Base-by-base conservation (phyloP, 1,140 invertebrate genomes). In the Bactericera cockerelli region DNA sequence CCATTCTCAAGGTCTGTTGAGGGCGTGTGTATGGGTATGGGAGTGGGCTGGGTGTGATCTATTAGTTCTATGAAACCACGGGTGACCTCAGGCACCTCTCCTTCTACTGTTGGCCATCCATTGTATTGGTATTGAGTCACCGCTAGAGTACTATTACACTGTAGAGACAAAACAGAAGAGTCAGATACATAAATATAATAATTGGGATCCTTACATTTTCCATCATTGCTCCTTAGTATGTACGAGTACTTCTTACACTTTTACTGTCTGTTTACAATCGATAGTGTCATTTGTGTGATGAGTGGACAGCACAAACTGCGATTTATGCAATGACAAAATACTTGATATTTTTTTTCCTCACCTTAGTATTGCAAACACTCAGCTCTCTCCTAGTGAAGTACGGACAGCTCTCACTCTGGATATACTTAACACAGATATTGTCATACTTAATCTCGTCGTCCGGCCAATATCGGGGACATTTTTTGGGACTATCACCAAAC, bases 391-490 rank as follows among this genome's bases (percentile, higher is more conserved):
- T 75, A 16, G 87, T 89, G 67, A 89, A 92, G 69, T 88, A 89
- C 0, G 87, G 87, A 70, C 86, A 87, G 64, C 83, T 89, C 71
- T 92, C 87, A 69, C 85, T 87, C 66, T 87, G 84, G 65, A 89
- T 82, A 66, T 91, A 88, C 69, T 87, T 83, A 11, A 93, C 86
- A 60, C 78, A 79, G 68, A 93, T 87, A 71, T 89, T 82, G 63
- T 91, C 88, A 68, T 88, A 87, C 56, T 77, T 77, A 38, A 78
- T 76, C 66, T 89, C 87, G 69, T 91, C 87, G 66, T 92, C 88
- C 36, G 91, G 88, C 91, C 92, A 95, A 71, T 96, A 95, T 10
- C 87, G 78, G 31, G 83, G 86, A 72, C 91, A 95, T 68, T 88
- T 89, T 61, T 81, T 75, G 3, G 77, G 75, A 21, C 81, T 81